A percentile compares a stretch with the other conserved stretches of the same genome.
These are phyloP conservation scores for Gallinago stenura DNA, from an alignment of 2,797 vertebrate genomes.

Conservation along the genomic window DNA sequence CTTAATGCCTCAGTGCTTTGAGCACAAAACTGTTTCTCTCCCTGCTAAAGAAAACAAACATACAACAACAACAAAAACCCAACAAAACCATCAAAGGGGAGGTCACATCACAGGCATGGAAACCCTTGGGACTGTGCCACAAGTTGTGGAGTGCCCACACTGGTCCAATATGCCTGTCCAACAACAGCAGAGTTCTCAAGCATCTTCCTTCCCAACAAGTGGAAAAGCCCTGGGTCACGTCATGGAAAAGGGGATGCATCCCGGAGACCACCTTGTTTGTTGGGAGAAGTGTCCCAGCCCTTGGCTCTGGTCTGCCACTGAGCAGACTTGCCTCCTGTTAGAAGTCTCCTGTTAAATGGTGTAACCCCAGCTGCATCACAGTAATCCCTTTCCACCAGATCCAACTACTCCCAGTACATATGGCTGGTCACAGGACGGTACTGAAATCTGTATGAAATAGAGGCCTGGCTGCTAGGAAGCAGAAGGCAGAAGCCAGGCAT, in stretches of 20 bases:
- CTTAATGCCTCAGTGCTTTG: not conserved
- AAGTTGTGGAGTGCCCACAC: not conserved
- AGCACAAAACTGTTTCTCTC: not conserved
- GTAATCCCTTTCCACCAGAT: not conserved
- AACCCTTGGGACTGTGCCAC: not conserved
- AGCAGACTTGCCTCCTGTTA: not conserved
- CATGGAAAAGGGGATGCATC: not conserved
- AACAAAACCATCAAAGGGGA: not conserved
- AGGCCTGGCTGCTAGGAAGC: not conserved
- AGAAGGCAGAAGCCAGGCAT: not conserved
- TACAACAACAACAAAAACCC: not conserved
- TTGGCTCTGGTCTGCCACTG: not conserved
- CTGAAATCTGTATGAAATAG: not conserved
- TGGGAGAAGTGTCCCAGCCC: not conserved
- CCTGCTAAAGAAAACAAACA: not conserved
- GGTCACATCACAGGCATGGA: not conserved
- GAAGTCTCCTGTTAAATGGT: not conserved
- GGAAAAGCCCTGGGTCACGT: not conserved
- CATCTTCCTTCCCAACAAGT: not conserved
- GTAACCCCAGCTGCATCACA: not conserved
- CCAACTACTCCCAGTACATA: not conserved
- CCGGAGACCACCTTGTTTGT: rapidly evolving
- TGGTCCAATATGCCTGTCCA: not conserved
- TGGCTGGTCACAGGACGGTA: rapidly evolving
- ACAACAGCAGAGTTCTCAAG: not conserved